Evolutionary conservation across 2,113 vertebrate genomes (phyloP), one percentile per base, ranked within the genome.

Genomic region (Pleuronectes platessa): DNA sequence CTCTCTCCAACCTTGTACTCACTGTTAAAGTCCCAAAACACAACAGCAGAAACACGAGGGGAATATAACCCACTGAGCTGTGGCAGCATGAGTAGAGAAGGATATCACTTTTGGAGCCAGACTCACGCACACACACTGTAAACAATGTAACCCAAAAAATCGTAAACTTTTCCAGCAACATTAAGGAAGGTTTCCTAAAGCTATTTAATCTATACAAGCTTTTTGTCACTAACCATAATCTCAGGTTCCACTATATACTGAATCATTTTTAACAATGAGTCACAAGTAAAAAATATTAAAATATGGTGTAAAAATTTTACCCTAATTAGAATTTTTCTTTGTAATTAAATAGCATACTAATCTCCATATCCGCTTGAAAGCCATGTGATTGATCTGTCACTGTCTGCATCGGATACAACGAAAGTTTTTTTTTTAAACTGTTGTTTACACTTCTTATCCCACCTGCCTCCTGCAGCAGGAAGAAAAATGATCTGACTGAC

Each of bases 331-430:
- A 51, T 55, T 10, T 18, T 59, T 26, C 2, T 53, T 45, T 45
- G 12, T 45, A 45, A 56, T 77, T 74, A 51, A n/a, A 73, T 68
- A 15, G 56, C 14, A 17, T 64, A 24, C 17, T 61, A 23, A 71
- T 84, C 61, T 62, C 10, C 56, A 69, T 13, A 64, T 81, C 45
- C 65, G 55, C 45, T 74, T 76, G 26, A 68, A 27, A 27, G 27
- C 27, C 27, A 27, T 27, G 4, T 37, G 62, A 79, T 61, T 47
- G 72, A 63, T 70, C 49, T 26, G 49, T 69, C 20, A 18, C n/a
- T 3, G 67, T 90, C 82, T 84, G 69, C 71, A 80, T 85, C 72
- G 67, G 82, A 86, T 85, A 74, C 65, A 78, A 61, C n/a, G 51
- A 62, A 53, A 59, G 77, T 51, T 59, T 26, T 69, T 35, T 68